These are phyloP conservation scores for Elysia chlorotica DNA, from an alignment of 1,140 invertebrate species.

Conservation along the genomic window DNA sequence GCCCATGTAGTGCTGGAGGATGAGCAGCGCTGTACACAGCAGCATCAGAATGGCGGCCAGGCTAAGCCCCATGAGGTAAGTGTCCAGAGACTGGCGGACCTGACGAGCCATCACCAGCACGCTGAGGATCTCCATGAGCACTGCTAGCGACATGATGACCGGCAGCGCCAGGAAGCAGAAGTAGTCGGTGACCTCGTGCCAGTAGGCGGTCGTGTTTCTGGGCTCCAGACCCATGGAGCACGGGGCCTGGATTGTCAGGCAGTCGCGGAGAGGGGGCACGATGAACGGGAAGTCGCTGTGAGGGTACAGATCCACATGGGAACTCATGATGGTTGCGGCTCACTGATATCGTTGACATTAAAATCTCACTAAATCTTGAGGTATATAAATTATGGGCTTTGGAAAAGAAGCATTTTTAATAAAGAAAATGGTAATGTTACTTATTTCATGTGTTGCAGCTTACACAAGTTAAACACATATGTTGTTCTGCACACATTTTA, in stretches of 20 bases:
- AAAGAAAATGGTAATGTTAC: no score
- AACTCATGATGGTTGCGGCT: not conserved
- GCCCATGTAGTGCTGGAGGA: constrained; percentile 47
- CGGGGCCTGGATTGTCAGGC: constrained; percentile 37
- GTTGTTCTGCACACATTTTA: no score
- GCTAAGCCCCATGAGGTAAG: constrained; percentile 50
- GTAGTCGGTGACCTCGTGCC: constrained; percentile 50
- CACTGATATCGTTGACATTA: not conserved
- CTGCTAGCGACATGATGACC: constrained; percentile 41
- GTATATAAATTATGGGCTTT: no score
- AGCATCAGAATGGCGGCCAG: constrained; percentile 42
- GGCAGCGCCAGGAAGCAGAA: constrained; percentile 51
- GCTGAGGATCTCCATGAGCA: constrained; percentile 47
- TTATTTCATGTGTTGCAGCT: no score
- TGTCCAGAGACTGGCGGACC: constrained; percentile 45
- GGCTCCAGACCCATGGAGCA: constrained; percentile 31
- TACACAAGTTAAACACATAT: no score
- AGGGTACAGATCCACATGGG: constrained; percentile 32
- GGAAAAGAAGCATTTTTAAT: no score
- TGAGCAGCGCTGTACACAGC: constrained; percentile 33
- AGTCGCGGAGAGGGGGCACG: constrained; percentile 39
- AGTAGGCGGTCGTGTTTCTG: constrained; percentile 31
- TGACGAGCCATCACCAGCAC: constrained; percentile 43
- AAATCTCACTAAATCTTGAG: not conserved
- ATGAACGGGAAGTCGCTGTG: constrained; percentile 40